phyloP scores from a whole-genome alignment of 2,888 invertebrate species.

The Linnaemya tessellans region DNA sequence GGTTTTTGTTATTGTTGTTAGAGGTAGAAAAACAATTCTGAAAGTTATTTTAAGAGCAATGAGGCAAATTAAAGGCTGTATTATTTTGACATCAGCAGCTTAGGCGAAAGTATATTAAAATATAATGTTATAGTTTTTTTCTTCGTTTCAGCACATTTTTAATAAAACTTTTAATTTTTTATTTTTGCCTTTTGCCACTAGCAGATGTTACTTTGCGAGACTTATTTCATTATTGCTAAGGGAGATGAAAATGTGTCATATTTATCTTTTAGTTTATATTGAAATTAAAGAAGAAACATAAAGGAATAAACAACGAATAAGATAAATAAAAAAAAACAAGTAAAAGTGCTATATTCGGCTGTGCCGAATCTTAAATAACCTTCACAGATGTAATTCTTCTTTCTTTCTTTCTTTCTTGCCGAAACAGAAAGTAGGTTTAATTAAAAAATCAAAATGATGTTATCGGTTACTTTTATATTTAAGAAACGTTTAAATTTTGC shows the following conservation, averaged over 20 bases:
- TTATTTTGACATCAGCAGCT: constrained; percentile 9
- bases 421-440: too few species aligned
- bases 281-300: background rate
- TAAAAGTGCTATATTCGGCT: too few species aligned
- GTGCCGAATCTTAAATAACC: too few species aligned
- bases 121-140: background rate
- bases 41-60: background rate
- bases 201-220: constrained; percentile 23
- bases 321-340: too few species aligned
- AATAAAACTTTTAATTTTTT: background rate
- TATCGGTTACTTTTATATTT: too few species aligned
- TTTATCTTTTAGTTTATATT: background rate
- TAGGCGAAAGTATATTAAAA: constrained; percentile 28
- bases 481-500: too few species aligned
- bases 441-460: too few species aligned
- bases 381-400: too few species aligned
- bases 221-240: constrained; percentile 7
- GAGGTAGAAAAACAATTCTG: background rate
- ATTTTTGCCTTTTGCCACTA: constrained; percentile 22
- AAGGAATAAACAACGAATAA: too few species aligned
- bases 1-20: background rate
- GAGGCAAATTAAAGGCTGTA: background rate
- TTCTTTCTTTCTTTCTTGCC: too few species aligned
- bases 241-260: background rate
- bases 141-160: background rate